phyloP scores from a whole-genome alignment of 2,888 invertebrate species.

The Lepidonotus clava region DNA sequence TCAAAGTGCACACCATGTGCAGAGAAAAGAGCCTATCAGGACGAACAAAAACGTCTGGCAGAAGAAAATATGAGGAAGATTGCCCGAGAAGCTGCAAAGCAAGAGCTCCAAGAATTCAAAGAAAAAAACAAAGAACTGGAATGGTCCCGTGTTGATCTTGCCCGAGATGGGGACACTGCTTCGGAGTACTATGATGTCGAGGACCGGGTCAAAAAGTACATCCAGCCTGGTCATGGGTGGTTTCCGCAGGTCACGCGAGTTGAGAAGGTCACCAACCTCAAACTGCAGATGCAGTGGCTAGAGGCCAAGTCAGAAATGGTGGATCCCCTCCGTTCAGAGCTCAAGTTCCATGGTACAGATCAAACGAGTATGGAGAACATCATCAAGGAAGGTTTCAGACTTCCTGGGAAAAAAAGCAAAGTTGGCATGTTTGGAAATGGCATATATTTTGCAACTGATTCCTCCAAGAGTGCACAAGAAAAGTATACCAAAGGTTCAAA shows the following conservation, averaged over 20 bases:
- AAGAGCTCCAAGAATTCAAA: not conserved
- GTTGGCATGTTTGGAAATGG: conserved; percentile 55
- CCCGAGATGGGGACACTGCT: conserved; percentile 57
- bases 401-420: no score
- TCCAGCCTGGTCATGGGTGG: conserved; percentile 61
- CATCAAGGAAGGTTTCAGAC: conserved; percentile 54
- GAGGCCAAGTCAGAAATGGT: not conserved
- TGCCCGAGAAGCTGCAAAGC: conserved; percentile 8
- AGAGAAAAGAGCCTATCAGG: conserved; percentile 28
- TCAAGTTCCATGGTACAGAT: conserved; percentile 61
- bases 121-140: not conserved
- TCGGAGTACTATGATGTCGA: conserved; percentile 58
- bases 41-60: not conserved
- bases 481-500: conserved; percentile 61
- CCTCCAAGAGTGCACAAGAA: conserved; percentile 62
- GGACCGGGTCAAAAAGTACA: conserved; percentile 57
- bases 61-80: not conserved
- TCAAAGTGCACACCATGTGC: conserved; percentile 3
- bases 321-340: conserved; percentile 52
- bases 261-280: conserved; percentile 59
- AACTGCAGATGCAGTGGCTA: conserved; percentile 52
- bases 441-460: conserved; percentile 62
- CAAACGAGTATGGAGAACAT: conserved; percentile 55
- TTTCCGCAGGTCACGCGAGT: conserved; percentile 57
- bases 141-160: conserved; percentile 3